These are phyloP conservation scores for Xiphydria camelus DNA, from an alignment of 2,888 invertebrate genomes.

Conservation along the genomic window DNA sequence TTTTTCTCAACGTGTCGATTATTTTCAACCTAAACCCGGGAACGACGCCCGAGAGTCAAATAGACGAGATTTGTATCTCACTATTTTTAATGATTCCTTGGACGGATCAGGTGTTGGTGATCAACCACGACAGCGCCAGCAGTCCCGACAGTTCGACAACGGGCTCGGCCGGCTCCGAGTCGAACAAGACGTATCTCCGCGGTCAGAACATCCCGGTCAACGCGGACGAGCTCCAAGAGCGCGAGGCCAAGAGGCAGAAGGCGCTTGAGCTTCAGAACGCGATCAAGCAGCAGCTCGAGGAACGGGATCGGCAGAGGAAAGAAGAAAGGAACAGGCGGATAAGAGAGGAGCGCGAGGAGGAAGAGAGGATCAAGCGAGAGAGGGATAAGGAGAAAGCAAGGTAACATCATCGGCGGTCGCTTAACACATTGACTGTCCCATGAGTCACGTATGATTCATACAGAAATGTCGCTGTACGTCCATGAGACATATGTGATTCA, in stretches of 20 bases:
- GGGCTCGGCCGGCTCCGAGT: constrained; percentile 45
- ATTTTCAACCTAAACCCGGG: too few species aligned
- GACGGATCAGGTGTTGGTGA: constrained; percentile 62
- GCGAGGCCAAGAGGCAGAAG: constrained; percentile 79
- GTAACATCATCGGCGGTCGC: too few species aligned
- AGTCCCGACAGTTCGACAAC: constrained; percentile 51
- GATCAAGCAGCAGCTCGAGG: constrained; percentile 82
- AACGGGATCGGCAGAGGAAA: constrained; percentile 73
- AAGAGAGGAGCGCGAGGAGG: constrained; percentile 81
- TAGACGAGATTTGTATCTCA: too few species aligned
- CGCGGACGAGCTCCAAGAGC: constrained; percentile 76
- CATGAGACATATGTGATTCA: neutral
- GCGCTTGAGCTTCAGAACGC: constrained; percentile 86
- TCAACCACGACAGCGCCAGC: constrained; percentile 60
- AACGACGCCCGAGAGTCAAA: too few species aligned
- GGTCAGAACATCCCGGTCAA: constrained; percentile 88
- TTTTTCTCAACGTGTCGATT: too few species aligned
- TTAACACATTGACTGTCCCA: too few species aligned
- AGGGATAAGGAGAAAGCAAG: constrained; percentile 60
- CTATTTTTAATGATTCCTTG: too few species aligned
- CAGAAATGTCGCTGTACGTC: too few species aligned
- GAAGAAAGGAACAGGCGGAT: constrained; percentile 76
- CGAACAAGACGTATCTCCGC: constrained; percentile 69
- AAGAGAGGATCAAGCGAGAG: constrained; percentile 74
- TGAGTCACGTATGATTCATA: too few species aligned